Conservation (phyloP, 23 tunicate species). For the Diplosoma virens region DNA sequence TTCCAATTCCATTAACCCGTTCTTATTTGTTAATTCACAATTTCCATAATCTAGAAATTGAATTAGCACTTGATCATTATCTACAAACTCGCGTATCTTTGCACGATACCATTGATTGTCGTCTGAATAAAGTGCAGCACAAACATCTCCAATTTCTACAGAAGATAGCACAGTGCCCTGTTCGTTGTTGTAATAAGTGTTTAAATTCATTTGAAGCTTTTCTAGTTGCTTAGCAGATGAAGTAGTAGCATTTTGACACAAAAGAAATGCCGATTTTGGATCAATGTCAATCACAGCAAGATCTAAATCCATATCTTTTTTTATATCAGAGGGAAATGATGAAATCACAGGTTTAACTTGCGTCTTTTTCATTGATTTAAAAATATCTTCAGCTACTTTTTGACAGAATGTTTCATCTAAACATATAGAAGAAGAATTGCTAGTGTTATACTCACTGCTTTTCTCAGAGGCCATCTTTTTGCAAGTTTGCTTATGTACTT, state of each 20-base stretch:
- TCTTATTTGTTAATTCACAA: background rate
- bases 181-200: background rate
- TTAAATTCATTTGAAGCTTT: background rate
- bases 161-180: background rate
- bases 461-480: background rate
- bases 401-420: slow-evolving; percentile 18
- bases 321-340: background rate
- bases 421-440: no score
- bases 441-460: background rate
- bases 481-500: slow-evolving; percentile 45
- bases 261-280: background rate
- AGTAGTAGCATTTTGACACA: background rate
- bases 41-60: slow-evolving; percentile 69
- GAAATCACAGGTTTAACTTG: background rate
- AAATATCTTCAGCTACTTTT: background rate
- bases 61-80: background rate
- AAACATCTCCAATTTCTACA: slow-evolving; percentile 6
- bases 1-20: background rate
- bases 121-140: slow-evolving; percentile 36
- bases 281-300: slow-evolving; percentile 22
- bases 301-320: background rate
- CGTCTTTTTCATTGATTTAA: background rate
- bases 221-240: background rate
- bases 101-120: slow-evolving; percentile 61
- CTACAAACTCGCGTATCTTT: background rate